A percentile compares a stretch with the other conserved stretches of the same genome.
These are phyloP conservation scores for Dryas iulia DNA, from an alignment of 1,140 invertebrate species.

Conservation along the genomic window DNA sequence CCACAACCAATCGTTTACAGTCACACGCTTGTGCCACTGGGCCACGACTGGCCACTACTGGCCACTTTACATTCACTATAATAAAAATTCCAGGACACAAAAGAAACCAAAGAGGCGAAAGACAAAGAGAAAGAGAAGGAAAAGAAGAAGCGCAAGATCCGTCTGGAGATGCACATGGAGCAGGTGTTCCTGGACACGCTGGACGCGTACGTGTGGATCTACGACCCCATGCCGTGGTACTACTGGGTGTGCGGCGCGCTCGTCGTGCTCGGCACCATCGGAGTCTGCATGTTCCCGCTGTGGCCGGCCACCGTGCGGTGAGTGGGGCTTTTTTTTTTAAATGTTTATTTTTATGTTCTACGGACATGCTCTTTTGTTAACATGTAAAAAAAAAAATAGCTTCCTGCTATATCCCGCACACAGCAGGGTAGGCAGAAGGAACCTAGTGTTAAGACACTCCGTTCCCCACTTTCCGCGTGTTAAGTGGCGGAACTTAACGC, in stretches of 20 bases:
- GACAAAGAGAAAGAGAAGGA: constrained; percentile 82
- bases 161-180: constrained; percentile 97
- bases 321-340: background rate
- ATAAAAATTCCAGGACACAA: constrained; percentile 16
- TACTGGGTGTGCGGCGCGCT: constrained; percentile 97
- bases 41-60: too few species aligned
- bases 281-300: constrained; percentile 97
- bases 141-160: constrained; percentile 85
- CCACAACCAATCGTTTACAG: too few species aligned
- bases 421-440: too few species aligned
- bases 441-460: too few species aligned
- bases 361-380: too few species aligned
- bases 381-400: too few species aligned
- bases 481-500: too few species aligned
- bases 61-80: too few species aligned
- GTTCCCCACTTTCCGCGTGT: too few species aligned
- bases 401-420: too few species aligned
- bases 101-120: constrained; percentile 57
- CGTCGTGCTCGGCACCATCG: constrained; percentile 95
- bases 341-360: too few species aligned
- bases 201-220: constrained; percentile 99
- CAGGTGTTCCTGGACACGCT: constrained; percentile 95
- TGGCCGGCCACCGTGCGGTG: constrained; percentile 95
- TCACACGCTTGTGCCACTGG: too few species aligned
- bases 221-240: constrained; percentile 97